Percentiles rank a stretch among this genome's conserved stretches.
phyloP scores from a whole-genome alignment of 2,888 invertebrate genomes.

The Creontiades dilutus region DNA sequence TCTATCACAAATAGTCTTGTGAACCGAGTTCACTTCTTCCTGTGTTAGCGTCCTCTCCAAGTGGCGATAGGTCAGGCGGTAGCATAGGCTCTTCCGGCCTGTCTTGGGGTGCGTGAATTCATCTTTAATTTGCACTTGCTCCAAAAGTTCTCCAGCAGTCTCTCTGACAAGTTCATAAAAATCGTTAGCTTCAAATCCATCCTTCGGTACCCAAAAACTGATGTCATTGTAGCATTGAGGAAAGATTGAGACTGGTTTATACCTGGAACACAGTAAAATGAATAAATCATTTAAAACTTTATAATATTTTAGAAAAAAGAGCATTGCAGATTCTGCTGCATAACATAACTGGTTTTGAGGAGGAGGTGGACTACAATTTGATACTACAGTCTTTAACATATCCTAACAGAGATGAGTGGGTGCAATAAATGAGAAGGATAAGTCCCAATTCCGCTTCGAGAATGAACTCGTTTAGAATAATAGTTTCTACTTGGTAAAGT shows the following conservation, averaged over 20 bases:
- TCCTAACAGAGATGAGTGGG: no score
- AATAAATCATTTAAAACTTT: no score
- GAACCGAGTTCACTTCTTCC: slow-evolving; percentile 91
- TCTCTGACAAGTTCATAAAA: slow-evolving; percentile 95
- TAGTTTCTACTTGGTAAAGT: no score
- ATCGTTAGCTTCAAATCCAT: slow-evolving; percentile 88
- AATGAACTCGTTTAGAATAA: no score
- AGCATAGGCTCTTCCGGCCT: slow-evolving; percentile 91
- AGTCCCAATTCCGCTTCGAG: no score
- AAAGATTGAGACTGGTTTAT: slow-evolving; percentile 79
- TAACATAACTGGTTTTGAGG: no score
- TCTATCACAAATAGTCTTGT: slow-evolving; percentile 85
- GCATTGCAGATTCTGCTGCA: no score
- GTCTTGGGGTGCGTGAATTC: slow-evolving; percentile 92
- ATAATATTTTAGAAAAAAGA: no score
- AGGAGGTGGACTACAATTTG: no score
- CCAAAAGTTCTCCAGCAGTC: slow-evolving; percentile 94
- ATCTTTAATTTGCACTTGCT: slow-evolving; percentile 88
- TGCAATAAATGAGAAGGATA: no score
- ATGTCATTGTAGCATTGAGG: slow-evolving; percentile 95
- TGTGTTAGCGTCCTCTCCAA: slow-evolving; percentile 93
- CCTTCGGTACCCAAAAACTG: slow-evolving; percentile 95
- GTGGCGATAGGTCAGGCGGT: slow-evolving; percentile 94
- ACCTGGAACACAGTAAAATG: slow-evolving; percentile 14
- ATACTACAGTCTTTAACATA: no score